Percentiles rank a stretch among this genome's conserved stretches.
Evolutionary conservation across 2,113 vertebrate species (phyloP).

Genomic region (Gracilinanus agilis): DNA sequence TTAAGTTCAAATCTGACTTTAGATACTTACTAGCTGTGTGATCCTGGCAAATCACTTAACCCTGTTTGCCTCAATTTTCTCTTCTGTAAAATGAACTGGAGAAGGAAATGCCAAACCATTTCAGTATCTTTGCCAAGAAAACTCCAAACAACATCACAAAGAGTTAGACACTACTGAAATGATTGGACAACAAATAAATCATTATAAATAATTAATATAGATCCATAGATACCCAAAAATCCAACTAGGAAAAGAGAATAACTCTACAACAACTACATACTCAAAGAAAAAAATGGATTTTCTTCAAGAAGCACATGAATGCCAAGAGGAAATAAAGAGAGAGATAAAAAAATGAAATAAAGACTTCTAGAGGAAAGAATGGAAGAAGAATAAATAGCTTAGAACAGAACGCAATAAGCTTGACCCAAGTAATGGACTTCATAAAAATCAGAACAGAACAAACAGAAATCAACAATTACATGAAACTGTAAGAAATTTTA

Average conservation of each 20-base stretch:
- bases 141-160: no score
- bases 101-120: no score
- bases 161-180: no score
- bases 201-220: neutral
- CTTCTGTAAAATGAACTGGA: no score
- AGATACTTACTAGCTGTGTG: neutral
- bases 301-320: neutral
- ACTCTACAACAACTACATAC: neutral
- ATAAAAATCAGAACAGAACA: neutral
- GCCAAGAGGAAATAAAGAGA: neutral
- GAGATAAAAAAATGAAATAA: no score
- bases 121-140: no score
- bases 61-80: no score
- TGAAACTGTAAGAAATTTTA: neutral
- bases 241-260: neutral
- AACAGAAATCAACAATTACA: neutral
- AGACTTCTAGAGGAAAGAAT: no score
- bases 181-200: no score
- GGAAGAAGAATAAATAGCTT: neutral
- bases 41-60: neutral
- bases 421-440: neutral
- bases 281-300: neutral
- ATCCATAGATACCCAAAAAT: neutral
- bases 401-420: neutral
- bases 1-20: no score